Conservation (phyloP, 2,113 vertebrate genomes). For the Epinephelus lanceolatus region DNA sequence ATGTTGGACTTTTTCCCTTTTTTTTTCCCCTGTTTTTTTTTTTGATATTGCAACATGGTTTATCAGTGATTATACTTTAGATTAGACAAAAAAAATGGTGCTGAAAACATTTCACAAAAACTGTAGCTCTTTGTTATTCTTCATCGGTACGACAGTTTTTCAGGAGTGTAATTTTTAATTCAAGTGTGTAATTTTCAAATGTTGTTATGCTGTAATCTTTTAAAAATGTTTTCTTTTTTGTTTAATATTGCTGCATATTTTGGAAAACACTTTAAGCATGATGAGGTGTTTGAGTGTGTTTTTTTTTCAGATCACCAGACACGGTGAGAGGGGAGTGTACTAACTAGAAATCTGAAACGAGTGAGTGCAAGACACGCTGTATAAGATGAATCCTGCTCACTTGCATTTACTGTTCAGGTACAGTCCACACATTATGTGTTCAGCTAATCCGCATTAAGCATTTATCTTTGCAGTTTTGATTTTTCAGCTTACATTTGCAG, state of each 20-base stretch:
- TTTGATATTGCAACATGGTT: background rate
- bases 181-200: conserved; percentile 24
- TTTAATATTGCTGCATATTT: conserved; percentile 39
- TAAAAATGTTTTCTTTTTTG: background rate
- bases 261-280: background rate
- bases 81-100: conserved; percentile 48
- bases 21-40: background rate
- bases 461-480: background rate
- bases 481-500: conserved; percentile 19
- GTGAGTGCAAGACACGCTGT: background rate
- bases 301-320: conserved; percentile 1
- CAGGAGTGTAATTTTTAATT: conserved; percentile 43
- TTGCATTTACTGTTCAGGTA: conserved; percentile 58
- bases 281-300: background rate
- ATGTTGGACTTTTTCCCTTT: background rate
- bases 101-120: conserved; percentile 38
- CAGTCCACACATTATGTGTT: conserved; percentile 19
- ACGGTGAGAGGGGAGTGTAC: background rate
- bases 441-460: conserved; percentile 11
- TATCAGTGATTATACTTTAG: conserved; percentile 5
- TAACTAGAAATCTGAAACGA: background rate
- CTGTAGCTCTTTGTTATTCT: conserved; percentile 33
- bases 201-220: conserved; percentile 39
- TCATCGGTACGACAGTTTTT: conserved; percentile 37
- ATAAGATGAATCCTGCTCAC: conserved; percentile 18